Evolutionary conservation across 2,888 invertebrate species (phyloP).

Genomic region (Barypeithes pellucidus): DNA sequence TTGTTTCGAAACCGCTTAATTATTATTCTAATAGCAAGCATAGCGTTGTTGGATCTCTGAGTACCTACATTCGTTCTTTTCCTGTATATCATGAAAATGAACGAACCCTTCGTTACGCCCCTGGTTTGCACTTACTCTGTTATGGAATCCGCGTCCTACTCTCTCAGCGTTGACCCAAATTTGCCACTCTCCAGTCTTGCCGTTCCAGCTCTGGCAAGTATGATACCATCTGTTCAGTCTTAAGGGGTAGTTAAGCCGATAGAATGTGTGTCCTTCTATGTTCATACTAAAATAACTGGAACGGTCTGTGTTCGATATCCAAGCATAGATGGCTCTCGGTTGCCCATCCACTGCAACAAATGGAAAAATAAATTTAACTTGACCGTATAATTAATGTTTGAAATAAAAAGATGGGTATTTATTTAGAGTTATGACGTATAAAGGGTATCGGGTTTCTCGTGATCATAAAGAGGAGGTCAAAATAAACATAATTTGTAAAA

Average conservation of each 20-base stretch:
- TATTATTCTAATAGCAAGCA: no score
- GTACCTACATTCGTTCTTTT: no score
- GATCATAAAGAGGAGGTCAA: no score
- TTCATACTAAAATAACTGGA: slow-evolving; percentile 89
- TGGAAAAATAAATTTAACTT: not conserved
- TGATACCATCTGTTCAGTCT: slow-evolving; percentile 87
- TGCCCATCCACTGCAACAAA: slow-evolving; percentile 78
- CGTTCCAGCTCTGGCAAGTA: slow-evolving; percentile 91
- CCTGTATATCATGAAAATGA: no score
- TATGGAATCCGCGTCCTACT: slow-evolving; percentile 89
- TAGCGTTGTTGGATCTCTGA: no score
- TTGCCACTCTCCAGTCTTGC: slow-evolving; percentile 92
- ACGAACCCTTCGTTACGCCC: not conserved
- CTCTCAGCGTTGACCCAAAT: slow-evolving; percentile 90
- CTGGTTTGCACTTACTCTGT: slow-evolving; percentile 78
- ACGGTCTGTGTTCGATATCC: slow-evolving; percentile 86
- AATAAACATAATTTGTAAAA: no score
- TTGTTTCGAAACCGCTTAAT: no score
- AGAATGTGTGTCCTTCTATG: slow-evolving; percentile 87
- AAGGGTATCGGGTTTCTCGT: no score
- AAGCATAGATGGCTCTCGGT: slow-evolving; percentile 82
- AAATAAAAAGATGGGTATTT: no score
- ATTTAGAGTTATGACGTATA: no score
- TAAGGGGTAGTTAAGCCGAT: slow-evolving; percentile 81
- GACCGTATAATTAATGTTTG: no score